Conservation (phyloP, 92 coral and sea anemone genomes). For the Isaurus tuberculatus region DNA sequence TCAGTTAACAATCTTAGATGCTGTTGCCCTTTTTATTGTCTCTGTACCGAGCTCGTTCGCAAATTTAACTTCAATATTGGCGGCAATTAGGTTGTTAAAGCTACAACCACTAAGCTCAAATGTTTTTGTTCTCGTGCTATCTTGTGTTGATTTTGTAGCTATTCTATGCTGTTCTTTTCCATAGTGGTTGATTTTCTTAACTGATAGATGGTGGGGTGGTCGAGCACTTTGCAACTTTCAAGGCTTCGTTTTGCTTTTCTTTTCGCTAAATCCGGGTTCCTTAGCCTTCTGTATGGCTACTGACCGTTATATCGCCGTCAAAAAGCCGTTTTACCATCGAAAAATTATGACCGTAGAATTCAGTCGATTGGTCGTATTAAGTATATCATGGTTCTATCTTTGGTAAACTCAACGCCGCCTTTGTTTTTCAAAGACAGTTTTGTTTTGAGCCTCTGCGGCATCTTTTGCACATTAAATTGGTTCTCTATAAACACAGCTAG, state of each 20-base stretch:
- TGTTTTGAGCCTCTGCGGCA: conserved; percentile 15
- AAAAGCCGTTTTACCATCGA: conserved; percentile 36
- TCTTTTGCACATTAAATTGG: conserved; percentile 37
- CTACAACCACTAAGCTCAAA: conserved; percentile 31
- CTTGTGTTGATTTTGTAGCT: conserved; percentile 10
- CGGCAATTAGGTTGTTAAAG: conserved; percentile 18
- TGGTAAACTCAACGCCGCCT: conserved; percentile 6
- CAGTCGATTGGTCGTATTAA: background rate
- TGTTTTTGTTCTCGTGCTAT: conserved; percentile 14
- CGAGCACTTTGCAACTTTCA: conserved; percentile 21
- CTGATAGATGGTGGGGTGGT: conserved; percentile 18
- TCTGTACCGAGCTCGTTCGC: conserved; percentile 42
- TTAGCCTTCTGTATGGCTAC: conserved; percentile 40
- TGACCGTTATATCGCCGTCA: conserved; percentile 27
- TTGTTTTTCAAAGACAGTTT: conserved; percentile 14
- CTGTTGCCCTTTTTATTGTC: background rate
- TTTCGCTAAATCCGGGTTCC: conserved; percentile 18
- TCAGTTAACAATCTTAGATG: background rate
- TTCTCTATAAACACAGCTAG: conserved; percentile 15
- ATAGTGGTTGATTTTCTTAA: conserved; percentile 18
- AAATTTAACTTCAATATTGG: conserved; percentile 21
- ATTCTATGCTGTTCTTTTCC: conserved; percentile 1
- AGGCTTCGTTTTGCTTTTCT: conserved; percentile 9
- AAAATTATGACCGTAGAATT: conserved; percentile 21
- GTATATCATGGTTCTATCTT: background rate